Conservation (phyloP, 2,888 invertebrate species). For the Lasioglossum villosulum region DNA sequence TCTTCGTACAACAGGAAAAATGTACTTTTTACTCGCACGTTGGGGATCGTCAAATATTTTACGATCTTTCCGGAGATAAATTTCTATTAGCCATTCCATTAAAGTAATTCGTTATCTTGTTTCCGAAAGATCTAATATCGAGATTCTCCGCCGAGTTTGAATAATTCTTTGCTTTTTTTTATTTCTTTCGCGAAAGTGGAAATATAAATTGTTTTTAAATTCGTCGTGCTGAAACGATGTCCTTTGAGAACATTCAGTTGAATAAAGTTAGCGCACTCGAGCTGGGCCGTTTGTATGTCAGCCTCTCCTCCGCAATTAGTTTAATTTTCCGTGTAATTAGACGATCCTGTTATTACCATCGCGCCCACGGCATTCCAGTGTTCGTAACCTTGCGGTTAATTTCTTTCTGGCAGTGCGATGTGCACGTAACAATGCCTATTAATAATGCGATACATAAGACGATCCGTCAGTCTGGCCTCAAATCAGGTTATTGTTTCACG, state of each 20-base stretch:
- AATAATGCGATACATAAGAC: conserved; percentile 36
- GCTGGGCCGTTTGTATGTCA: conserved; percentile 39
- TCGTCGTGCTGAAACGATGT: not conserved
- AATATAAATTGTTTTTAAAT: not conserved
- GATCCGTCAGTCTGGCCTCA: conserved; percentile 20
- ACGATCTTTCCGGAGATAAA: not conserved
- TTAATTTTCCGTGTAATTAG: conserved; percentile 60
- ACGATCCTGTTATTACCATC: conserved; percentile 59
- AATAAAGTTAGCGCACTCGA: not conserved
- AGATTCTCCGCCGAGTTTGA: not conserved
- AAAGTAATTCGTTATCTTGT: not conserved
- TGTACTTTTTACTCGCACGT: not conserved
- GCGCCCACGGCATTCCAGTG: conserved; percentile 66
- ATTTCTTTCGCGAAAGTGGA: not conserved
- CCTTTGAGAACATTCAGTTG: not conserved
- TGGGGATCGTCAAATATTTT: not conserved
- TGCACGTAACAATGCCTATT: conserved; percentile 57
- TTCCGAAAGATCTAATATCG: not conserved
- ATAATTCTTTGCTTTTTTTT: not conserved
- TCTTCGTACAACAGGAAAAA: not conserved
- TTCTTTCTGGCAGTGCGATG: conserved; percentile 49
- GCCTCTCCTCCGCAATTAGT: conserved; percentile 33
- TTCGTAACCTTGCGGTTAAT: conserved; percentile 68
- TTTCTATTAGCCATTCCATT: not conserved
- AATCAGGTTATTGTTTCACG: conserved; percentile 38